These are phyloP conservation scores for Eremophila alpestris DNA, from an alignment of 2,797 vertebrate genomes.

Conservation along the genomic window DNA sequence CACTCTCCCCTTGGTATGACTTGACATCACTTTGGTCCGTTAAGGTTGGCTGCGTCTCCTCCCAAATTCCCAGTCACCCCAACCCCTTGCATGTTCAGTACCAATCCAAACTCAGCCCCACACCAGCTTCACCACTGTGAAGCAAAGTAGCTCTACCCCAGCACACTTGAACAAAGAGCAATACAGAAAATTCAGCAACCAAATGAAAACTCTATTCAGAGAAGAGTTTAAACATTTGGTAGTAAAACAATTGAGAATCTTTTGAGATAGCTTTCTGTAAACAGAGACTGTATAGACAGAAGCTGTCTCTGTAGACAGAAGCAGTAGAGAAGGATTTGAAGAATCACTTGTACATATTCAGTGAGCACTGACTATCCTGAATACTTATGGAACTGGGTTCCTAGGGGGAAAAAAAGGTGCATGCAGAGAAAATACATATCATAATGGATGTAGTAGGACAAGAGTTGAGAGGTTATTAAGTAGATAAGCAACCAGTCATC, in stretches of 20 bases:
- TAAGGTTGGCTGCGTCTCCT: background rate
- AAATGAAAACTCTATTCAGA: background rate
- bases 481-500: background rate
- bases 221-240: background rate
- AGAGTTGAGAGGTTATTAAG: background rate
- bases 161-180: background rate
- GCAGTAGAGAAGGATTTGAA: background rate
- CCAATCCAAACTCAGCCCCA: background rate
- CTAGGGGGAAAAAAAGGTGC: fast-evolving
- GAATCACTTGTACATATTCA: background rate
- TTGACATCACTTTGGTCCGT: background rate
- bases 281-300: background rate
- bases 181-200: background rate
- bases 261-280: background rate
- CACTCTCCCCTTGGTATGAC: background rate
- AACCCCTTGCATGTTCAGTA: background rate
- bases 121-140: background rate
- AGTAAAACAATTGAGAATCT: background rate
- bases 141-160: background rate
- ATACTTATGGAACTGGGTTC: background rate
- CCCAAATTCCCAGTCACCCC: background rate
- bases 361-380: background rate
- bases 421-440: background rate
- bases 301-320: background rate
- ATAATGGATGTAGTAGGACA: background rate